Evolutionary conservation across 2,113 vertebrate species (phyloP), one percentile per base, ranked within the genome.

Genomic region (Gorsachius goisagi): DNA sequence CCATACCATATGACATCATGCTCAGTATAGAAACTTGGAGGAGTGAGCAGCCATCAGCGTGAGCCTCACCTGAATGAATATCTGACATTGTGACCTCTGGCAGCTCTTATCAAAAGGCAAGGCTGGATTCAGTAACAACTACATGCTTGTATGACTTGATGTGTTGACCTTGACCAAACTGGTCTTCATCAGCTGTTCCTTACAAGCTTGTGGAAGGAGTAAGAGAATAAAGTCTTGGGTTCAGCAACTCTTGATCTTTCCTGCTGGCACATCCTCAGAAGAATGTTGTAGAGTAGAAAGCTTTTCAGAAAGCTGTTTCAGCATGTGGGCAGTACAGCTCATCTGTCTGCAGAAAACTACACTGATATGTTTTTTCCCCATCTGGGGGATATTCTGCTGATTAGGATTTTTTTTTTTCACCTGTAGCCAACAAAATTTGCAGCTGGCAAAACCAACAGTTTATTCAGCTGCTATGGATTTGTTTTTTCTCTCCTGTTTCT

Each of bases 81-180:
- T n/a, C 68, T 67, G 74, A 24, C 7, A 2, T 0, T 8, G 64
- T 67, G 66, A 26, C 6, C 52, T 1, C 0, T 0, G 1, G 63
- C 60, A 71, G 32, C 56, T 82, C 32, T 37, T 39, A 15, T 3
- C 62, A 62, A 44, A 28, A 44, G 49, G 21, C 62, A 44, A 44
- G 62, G 23, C 9, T 59, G 60, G 15, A 9, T 24, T 37, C 58
- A n/a, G 23, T 22, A 23, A 13, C n/a, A 50, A 0, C 62, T 16
- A 2, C 2, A 0, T 30, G 26, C 20, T 24, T 71, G 26, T 22
- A 2, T 22, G 71, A 41, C 32, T 68, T 9, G 26, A 2, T 72
- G 33, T 17, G 45, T 26, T 64, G 53, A 12, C 49, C 63, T 52
- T 44, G 11, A 28, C 80, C 59, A 66, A 39, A 64, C 27, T 7